These are phyloP conservation scores for Myzus persicae DNA, from an alignment of 1,140 invertebrate genomes.

Conservation along the genomic window DNA sequence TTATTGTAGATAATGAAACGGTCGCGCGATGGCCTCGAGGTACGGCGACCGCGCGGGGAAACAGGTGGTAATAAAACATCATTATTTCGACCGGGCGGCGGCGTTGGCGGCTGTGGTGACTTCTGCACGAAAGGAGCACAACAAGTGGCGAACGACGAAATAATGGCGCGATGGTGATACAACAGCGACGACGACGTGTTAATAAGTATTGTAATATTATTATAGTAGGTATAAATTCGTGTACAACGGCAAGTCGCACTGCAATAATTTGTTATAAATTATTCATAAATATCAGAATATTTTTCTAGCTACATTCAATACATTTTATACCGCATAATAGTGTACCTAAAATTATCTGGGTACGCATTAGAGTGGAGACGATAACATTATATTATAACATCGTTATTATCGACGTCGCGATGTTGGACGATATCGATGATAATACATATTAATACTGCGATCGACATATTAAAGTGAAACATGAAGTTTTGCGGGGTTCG, in stretches of 20 bases:
- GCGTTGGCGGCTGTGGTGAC: background rate
- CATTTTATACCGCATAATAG: too few relatives aligned
- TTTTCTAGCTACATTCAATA: too few relatives aligned
- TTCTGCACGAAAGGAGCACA: background rate
- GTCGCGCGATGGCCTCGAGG: background rate
- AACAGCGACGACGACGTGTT: background rate
- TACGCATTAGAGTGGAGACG: too few relatives aligned
- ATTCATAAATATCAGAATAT: background rate
- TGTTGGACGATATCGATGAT: background rate
- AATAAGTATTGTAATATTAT: background rate
- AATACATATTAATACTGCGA: background rate
- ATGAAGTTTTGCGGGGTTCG: background rate
- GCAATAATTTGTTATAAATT: background rate
- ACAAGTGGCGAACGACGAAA: background rate
- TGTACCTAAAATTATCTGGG: too few relatives aligned
- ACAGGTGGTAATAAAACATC: constrained; percentile 15
- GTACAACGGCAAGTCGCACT: background rate
- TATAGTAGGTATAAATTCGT: background rate
- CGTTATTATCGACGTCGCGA: background rate
- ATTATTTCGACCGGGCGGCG: background rate
- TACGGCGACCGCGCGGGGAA: background rate
- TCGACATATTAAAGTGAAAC: background rate
- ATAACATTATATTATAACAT: background rate
- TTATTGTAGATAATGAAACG: background rate
- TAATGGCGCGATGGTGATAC: background rate